Conservation (phyloP, 2,797 vertebrate genomes). For the Halcyon smyrnensis region DNA sequence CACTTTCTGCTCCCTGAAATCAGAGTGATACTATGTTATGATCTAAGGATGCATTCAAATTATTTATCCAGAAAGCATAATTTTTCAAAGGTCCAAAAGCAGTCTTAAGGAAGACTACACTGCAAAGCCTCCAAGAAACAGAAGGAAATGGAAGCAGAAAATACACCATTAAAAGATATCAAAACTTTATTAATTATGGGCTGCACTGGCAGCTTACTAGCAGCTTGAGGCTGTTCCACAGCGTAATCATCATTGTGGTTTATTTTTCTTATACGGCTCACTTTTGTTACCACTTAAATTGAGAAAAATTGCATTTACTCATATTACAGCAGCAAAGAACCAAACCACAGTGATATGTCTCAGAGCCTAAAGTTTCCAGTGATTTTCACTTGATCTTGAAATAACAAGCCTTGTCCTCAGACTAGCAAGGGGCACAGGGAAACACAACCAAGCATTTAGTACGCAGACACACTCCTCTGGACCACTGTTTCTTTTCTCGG, state of each 20-base stretch:
- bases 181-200: not conserved
- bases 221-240: not conserved
- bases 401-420: not conserved
- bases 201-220: not conserved
- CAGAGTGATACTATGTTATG: not conserved
- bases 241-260: not conserved
- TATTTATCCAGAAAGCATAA: not conserved
- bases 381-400: not conserved
- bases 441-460: not conserved
- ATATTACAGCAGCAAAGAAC: not conserved
- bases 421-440: not conserved
- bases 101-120: not conserved
- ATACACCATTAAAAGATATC: not conserved
- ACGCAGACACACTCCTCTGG: not conserved
- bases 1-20: not conserved
- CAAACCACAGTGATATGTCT: not conserved
- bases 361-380: not conserved
- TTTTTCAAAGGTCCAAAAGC: conserved; percentile 3
- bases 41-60: not conserved
- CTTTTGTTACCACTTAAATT: not conserved
- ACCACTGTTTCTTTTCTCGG: not conserved
- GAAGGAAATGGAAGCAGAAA: not conserved
- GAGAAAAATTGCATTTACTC: not conserved
- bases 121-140: not conserved
- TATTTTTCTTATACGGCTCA: not conserved